Conservation (phyloP, 2,797 vertebrate genomes). For the Benthosema pterotum region DNA sequence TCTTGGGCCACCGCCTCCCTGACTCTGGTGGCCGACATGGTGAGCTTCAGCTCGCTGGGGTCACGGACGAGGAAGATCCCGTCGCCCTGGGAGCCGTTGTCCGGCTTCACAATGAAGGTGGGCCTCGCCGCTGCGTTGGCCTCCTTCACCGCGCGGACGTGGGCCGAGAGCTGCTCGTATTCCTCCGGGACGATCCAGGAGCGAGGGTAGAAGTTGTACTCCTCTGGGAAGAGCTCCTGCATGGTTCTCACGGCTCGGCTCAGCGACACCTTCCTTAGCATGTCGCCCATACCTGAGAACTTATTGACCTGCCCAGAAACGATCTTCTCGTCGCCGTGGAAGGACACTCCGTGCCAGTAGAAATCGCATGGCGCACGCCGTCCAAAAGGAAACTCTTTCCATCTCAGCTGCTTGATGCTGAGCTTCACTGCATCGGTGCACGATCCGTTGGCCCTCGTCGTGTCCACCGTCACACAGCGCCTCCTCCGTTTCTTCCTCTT, state of each 20-base stretch:
- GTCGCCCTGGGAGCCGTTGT: slow-evolving; percentile 95
- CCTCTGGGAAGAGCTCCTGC: slow-evolving; percentile 94
- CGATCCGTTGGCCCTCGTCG: no score
- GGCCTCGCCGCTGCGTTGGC: slow-evolving; percentile 82
- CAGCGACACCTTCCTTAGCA: slow-evolving; percentile 92
- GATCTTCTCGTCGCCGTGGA: slow-evolving; percentile 91
- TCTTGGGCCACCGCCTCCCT: slow-evolving; percentile 94
- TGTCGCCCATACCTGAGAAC: slow-evolving; percentile 98
- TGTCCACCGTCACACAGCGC: no score
- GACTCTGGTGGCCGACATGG: slow-evolving; percentile 80
- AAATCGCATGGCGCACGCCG: slow-evolving; percentile 93
- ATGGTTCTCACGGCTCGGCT: slow-evolving; percentile 92
- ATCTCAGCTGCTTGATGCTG: no score
- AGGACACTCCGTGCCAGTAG: slow-evolving; percentile 97
- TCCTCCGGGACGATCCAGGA: slow-evolving; percentile 98
- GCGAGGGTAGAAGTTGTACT: slow-evolving; percentile 96
- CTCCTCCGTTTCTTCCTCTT: no score
- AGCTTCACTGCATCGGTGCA: no score
- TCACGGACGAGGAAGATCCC: slow-evolving; percentile 99
- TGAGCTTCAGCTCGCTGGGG: slow-evolving; percentile 85
- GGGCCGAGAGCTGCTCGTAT: slow-evolving; percentile 86
- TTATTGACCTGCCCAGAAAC: slow-evolving; percentile 97
- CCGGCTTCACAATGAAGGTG: slow-evolving; percentile 98
- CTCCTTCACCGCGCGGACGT: slow-evolving; percentile 88
- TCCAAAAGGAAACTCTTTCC: slow-evolving; percentile 76